Evolutionary conservation across 2,797 vertebrate genomes (phyloP), one percentile per base, ranked within the genome.

Genomic region (Acrossocheilus fasciatus): DNA sequence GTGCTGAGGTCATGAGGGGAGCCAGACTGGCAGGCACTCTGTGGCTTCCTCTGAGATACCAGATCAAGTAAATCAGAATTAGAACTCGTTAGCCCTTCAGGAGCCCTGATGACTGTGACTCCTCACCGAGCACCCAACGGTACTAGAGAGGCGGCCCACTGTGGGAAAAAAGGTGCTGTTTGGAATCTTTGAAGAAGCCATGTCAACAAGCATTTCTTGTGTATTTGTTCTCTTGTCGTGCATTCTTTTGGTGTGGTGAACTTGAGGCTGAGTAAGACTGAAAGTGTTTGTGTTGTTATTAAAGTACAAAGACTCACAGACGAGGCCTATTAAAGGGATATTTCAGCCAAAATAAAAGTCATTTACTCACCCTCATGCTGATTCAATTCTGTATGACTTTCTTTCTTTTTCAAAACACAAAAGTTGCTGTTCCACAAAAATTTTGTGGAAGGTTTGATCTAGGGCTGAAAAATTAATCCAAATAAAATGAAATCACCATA

Each of bases 11-110:
- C 95, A 96, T 93, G 92, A 95, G 93, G 81, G 94, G 95, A 94
- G 94, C 95, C 96, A 96, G 96, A 96, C 96, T 96, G 95, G 95
- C 95, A 96, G 95, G 95, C 96, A 94, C 95, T 96, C 82, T 91
- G 79, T 75, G 76, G 94, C 93, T 96, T 96, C 95, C 96, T 96
- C 93, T 92, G 86, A 95, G 95, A 96, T 96, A 94, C 92, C 93
- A 95, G 94, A 96, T 95, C 94, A 94, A 94, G 94, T 96, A 95
- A 95, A 95, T 96, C 94, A 94, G 92, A 94, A 93, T 95, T 94
- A 94, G 93, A 91, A 94, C 92, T 92, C 68, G 89, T 93, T 94
- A 93, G 90, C 91, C 93, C 93, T 94, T 94, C 94, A 93, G 92
- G 93, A 93, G 90, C 92, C 92, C 90, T 93, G 93, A 94, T 94